These are phyloP conservation scores for Centropus bengalensis DNA, from an alignment of 2,113 vertebrate species.

Conservation along the genomic window DNA sequence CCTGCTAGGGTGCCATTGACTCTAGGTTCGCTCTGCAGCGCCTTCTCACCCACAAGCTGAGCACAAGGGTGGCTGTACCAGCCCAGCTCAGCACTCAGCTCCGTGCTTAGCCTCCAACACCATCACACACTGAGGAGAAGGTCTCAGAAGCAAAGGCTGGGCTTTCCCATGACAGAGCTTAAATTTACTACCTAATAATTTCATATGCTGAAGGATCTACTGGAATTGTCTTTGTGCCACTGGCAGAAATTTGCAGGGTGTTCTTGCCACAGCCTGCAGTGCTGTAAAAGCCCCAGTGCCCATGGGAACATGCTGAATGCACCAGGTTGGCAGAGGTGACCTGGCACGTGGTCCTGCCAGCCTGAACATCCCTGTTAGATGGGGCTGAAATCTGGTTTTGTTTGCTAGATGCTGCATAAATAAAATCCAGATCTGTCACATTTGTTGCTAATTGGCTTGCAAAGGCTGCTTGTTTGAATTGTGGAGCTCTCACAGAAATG, in stretches of 20 bases:
- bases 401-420: constrained; percentile 64
- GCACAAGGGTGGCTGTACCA: background rate
- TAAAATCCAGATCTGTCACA: constrained; percentile 63
- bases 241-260: background rate
- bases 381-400: constrained; percentile 22
- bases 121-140: background rate
- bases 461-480: constrained; percentile 58
- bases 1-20: background rate
- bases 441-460: constrained; percentile 66
- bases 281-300: background rate
- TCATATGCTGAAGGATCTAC: background rate
- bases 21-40: background rate
- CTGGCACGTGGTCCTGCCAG: background rate
- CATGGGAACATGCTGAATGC: accelerated
- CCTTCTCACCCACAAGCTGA: accelerated
- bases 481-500: constrained; percentile 63
- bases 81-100: background rate
- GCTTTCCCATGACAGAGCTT: background rate
- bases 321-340: accelerated
- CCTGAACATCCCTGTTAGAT: background rate
- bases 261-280: background rate
- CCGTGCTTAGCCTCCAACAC: background rate
- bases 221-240: background rate
- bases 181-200: background rate
- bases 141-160: background rate